Base-by-base conservation (phyloP, 2,113 vertebrate genomes). In the Chaetops frenatus region DNA sequence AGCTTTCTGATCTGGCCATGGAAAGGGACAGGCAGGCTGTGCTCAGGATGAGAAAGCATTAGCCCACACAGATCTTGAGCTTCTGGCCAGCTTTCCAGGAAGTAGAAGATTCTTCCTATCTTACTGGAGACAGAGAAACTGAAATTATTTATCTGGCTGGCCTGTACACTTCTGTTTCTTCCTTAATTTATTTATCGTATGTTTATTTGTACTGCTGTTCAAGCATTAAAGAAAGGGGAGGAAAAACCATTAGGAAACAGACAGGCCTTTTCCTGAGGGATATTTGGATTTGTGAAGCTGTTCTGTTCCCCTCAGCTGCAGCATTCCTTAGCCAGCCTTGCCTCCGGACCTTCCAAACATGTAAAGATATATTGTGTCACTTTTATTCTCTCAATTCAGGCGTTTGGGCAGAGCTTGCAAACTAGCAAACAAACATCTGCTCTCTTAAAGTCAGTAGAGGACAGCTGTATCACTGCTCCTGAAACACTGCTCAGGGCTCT, bases 171-270 rank as follows among this genome's bases (percentile, higher is more conserved):
- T 92, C 89, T 78, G n/a, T 69, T 89, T 76, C 42, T 92, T 92
- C 86, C 76, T 81, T 95, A 94, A 95, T 92, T 94, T 94, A 76
- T 80, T 96, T 94, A 91, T 85, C 19, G 1, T 48, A 25, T 38
- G 57, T 80, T 91, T 91, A 74, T 90, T 87, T 90, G 81, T 70
- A 69, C 62, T 89, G 57, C 86, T 90, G 38, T 51, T 82, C 56
- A 54, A 89, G 35, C 57, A 92, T 77, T 82, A 91, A 94, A 85
- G 65, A 87, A 81, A 95, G 23, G 19, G 38, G 23, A 64, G 12
- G 33, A n/a, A 82, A 82, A 87, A 48, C 28, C 50, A 56, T 80
- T 60, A 64, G 53, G 44, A 92, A 88, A 74, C 6, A 85, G 53
- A 29, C 24, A 65, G 54, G 22, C 14, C 28, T 81, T 90, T 88